Conservation (phyloP, 2,113 vertebrate genomes). For the Alligator mississippiensis region DNA sequence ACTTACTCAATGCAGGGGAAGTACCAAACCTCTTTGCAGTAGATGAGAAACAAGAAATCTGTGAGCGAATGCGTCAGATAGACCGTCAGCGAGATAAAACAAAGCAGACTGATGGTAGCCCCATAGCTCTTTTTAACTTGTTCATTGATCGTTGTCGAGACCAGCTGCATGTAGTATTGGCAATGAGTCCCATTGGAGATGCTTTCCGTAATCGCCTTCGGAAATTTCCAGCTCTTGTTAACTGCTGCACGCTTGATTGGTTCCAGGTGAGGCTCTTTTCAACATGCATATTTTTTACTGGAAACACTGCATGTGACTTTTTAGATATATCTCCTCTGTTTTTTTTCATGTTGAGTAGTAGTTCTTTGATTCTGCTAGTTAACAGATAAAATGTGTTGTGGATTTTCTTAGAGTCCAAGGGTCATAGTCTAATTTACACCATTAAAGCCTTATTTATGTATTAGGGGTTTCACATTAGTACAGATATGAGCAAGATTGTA, state of each 20-base stretch:
- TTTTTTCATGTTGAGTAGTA: background rate
- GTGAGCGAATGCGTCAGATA: conserved; percentile 88
- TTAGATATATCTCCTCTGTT: background rate
- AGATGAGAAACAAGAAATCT: conserved; percentile 92
- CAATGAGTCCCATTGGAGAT: conserved; percentile 94
- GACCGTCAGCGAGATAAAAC: conserved; percentile 86
- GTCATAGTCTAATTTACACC: background rate
- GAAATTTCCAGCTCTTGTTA: conserved; percentile 92
- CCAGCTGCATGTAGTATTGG: conserved; percentile 90
- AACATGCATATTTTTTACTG: background rate
- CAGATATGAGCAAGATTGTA: background rate
- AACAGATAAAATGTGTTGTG: background rate
- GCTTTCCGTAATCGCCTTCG: conserved; percentile 87
- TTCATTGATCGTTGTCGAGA: conserved; percentile 91
- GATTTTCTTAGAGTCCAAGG: background rate
- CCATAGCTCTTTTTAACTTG: conserved; percentile 91
- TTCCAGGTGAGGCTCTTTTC: conserved; percentile 85
- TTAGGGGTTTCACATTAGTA: background rate
- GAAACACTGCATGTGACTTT: background rate
- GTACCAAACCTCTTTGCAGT: conserved; percentile 90
- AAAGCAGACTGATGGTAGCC: conserved; percentile 90
- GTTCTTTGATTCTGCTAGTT: background rate
- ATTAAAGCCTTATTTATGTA: background rate
- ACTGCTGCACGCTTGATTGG: conserved; percentile 96
- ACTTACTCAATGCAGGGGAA: conserved; percentile 92